Evolutionary conservation across 2,888 invertebrate genomes (phyloP).

Genomic region (Drosophila mettleri): DNA sequence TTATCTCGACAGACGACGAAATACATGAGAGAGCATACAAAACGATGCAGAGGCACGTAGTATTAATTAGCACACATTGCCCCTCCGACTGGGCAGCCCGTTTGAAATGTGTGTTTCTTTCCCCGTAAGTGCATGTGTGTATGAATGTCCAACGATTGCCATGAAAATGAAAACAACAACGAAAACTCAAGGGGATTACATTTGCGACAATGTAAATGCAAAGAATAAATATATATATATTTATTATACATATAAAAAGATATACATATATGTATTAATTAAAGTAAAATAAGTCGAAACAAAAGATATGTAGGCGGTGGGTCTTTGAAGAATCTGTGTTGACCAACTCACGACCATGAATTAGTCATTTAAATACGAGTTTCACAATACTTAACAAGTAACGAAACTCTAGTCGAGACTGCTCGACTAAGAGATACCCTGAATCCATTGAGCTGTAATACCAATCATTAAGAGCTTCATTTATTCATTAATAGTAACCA

Average conservation of each 20-base stretch:
- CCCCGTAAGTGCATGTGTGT: conserved; percentile 11
- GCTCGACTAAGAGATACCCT: too few species aligned
- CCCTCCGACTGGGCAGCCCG: conserved; percentile 38
- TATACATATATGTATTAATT: conserved; percentile 31
- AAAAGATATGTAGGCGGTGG: conserved; percentile 37
- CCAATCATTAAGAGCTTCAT: too few species aligned
- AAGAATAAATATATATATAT: conserved; percentile 31
- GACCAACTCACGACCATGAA: conserved; percentile 20
- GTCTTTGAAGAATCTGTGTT: conserved; percentile 41
- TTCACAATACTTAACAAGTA: conserved; percentile 28
- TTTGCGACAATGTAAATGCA: conserved; percentile 53
- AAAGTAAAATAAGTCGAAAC: conserved; percentile 28
- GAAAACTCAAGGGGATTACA: conserved; percentile 50
- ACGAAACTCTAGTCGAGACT: too few species aligned
- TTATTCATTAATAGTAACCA: too few species aligned
- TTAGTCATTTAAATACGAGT: conserved; percentile 36
- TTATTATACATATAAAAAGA: background rate
- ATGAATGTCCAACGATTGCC: conserved; percentile 27
- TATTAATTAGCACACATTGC: conserved; percentile 73
- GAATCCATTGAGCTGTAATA: too few species aligned
- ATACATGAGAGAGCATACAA: conserved; percentile 43
- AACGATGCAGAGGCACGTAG: conserved; percentile 64
- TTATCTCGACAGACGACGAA: conserved; percentile 48
- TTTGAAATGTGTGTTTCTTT: conserved; percentile 22
- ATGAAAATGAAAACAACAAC: conserved; percentile 41